These are phyloP conservation scores for Andrena fulva DNA, from an alignment of 2,888 invertebrate genomes.

Conservation along the genomic window DNA sequence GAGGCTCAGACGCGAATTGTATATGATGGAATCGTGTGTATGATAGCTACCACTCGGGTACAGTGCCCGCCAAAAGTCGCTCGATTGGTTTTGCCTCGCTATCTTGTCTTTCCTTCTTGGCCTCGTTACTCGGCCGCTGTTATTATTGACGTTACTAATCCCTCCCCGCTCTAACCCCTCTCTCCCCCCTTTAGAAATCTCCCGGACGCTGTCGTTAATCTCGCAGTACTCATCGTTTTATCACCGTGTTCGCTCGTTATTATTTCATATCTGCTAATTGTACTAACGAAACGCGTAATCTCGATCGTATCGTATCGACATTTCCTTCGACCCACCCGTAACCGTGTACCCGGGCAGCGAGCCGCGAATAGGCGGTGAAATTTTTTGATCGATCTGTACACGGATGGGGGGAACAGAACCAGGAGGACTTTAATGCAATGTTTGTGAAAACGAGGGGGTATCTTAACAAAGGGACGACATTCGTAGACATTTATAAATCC, in stretches of 20 bases:
- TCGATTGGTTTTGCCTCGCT: constrained; percentile 47
- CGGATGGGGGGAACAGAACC: background rate
- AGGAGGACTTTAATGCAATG: constrained; percentile 17
- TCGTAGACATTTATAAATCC: background rate
- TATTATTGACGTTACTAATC: constrained; percentile 59
- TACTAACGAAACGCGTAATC: constrained; percentile 32
- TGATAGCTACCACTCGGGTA: constrained; percentile 71
- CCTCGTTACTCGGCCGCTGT: constrained; percentile 53
- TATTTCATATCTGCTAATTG: constrained; percentile 47
- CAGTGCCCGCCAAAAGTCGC: constrained; percentile 63
- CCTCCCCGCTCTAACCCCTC: constrained; percentile 16
- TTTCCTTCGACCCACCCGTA: constrained; percentile 4
- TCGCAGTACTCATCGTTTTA: constrained; percentile 38
- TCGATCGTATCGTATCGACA: background rate
- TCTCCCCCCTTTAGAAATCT: background rate
- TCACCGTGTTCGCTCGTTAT: constrained; percentile 34
- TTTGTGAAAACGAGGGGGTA: constrained; percentile 40
- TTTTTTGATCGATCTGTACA: constrained; percentile 42
- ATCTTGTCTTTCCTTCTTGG: constrained; percentile 41
- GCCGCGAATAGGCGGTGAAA: background rate
- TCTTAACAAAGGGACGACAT: constrained; percentile 18
- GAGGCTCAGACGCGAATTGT: constrained; percentile 74
- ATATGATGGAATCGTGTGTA: constrained; percentile 74
- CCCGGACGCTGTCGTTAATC: background rate
- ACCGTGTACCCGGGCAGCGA: too few species aligned